These are phyloP conservation scores for Pseudopleuronectes americanus DNA, from an alignment of 2,797 vertebrate species.

Conservation along the genomic window DNA sequence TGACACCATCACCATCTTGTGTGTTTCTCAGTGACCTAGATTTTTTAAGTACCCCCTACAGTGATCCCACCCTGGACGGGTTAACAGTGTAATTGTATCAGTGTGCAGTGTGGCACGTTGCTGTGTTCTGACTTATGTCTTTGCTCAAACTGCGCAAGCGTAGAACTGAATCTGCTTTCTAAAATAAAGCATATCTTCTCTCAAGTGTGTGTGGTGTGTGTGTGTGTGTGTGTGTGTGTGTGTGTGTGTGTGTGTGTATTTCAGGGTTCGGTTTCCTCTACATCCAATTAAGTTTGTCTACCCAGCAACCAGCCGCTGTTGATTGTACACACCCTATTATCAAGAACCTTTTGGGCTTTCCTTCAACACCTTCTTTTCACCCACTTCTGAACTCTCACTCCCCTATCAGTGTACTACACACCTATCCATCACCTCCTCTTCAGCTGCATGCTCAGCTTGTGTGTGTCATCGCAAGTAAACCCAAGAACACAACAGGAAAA, in stretches of 20 bases:
- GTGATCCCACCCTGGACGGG: constrained; percentile 57
- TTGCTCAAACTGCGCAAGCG: constrained; percentile 21
- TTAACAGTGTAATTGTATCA: constrained; percentile 75
- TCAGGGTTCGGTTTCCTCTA: constrained; percentile 39
- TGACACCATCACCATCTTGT: constrained; percentile 65
- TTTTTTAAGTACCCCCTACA: constrained; percentile 55
- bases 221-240: constrained; percentile 38
- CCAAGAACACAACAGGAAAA: background rate
- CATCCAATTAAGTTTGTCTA: constrained; percentile 49
- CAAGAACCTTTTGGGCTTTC: constrained; percentile 20
- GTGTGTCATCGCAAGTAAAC: background rate
- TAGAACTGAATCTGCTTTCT: constrained; percentile 63
- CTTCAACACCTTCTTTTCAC: constrained; percentile 38
- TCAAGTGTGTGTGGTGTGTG: constrained; percentile 29
- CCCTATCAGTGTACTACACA: constrained; percentile 27
- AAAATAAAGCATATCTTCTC: constrained; percentile 61
- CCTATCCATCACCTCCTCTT: constrained; percentile 17
- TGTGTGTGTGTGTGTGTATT: constrained; percentile 14
- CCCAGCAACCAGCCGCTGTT: constrained; percentile 54
- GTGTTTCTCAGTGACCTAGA: constrained; percentile 69
- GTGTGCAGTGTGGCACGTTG: constrained; percentile 46
- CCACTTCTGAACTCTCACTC: constrained; percentile 40
- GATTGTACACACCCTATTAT: constrained; percentile 38
- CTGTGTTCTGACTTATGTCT: constrained; percentile 47
- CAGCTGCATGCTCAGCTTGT: background rate